Evolutionary conservation across 2,888 invertebrate species (phyloP), one percentile per base, ranked within the genome.

Genomic region (Tuberolachnus salignus): DNA sequence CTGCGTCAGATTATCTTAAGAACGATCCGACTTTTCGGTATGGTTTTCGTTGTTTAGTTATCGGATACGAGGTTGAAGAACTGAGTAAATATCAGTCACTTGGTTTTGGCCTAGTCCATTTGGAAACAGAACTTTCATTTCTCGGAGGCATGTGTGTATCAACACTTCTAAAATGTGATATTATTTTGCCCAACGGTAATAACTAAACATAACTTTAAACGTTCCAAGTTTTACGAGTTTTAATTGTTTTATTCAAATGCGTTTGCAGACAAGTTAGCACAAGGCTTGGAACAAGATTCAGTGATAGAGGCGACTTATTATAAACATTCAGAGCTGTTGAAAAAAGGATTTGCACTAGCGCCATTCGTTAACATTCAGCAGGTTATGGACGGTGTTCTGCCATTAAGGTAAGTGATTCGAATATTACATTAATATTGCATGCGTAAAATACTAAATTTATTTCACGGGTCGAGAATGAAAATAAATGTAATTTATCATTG

Each of bases 1-100:
- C 98, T 0, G 95, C 97, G 0, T 94, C 97, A 0, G 93, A 97
- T 85, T 98, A 97, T 86, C 90, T 95, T 81, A 94, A 94, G 84
- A 95, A 95, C 86, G 96, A 94, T 82, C 91, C 92, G 84, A 91
- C 91, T 0, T 91, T 91, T 81, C 59, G 78, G 10, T 95, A 90
- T 85, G 93, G 89, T 83, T 97, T 92, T 88, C 94, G 90, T 82
- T 93, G 93, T 84, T 86, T 93, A 46, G 91, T 92, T 75, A 90
- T 92, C 84, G 97, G 92, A 81, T 95, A 90, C 86, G 96, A 91
- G 86, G 95, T 90, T 91, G 91, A 69, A 57, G 78, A 78, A n/a
- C 9, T 61, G 6, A 78, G 69, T 23, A 78, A 61, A 51, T 78
- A 67, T 26, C 78, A 78, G 42, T 21, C 19, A n/a, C 66, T 69